Base-by-base conservation (phyloP, 2,113 vertebrate genomes). In the Pogonocichla stellata region DNA sequence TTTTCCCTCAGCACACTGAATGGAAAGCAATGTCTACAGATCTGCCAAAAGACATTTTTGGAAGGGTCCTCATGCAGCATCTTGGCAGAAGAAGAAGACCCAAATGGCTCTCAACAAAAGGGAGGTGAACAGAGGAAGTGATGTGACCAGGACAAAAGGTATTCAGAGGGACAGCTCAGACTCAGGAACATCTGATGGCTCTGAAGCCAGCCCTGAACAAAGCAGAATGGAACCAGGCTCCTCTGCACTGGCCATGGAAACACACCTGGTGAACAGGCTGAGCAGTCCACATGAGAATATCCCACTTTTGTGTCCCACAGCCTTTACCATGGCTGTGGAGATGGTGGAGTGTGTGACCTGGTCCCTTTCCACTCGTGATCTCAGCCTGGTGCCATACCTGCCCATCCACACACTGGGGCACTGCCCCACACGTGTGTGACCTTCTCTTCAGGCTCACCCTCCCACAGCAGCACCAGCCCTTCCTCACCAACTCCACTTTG, bases 51-150 rank as follows among this genome's bases (percentile, higher is more conserved):
- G 13, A 10, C 22, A 6, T 82, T 45, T 70, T 53, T 54, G 12
- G 28, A 84, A 72, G 14, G 43, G 10, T 79, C 26, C 4, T 64
- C 2, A 0, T 61, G 20, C 57, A 80, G 26, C 0, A 0, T 57
- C 57, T 80, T 72, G 61, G 24, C 33, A 57, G 25, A 66, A 28
- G 6, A 18, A 60, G 40, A 56, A 74, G 22, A 84, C 11, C 19
- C 19, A 74, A 75, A 28, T 15, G 34, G 23, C 17, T 90, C 38
- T 24, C 20, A 75, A 33, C 38, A 75, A 92, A 38, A 85, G 13
- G 18, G 13, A 45, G 19, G 34, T 50, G 5, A 42, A 88, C 66
- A 88, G 28, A 51, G 19, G 5, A 87, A 47, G 3, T 69, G 25
- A 5, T 62, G 25, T 62, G 74, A 66, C 8, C 31, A n/a, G 31